Percentiles rank a stretch among this genome's conserved stretches.
phyloP scores from a whole-genome alignment of 2,797 vertebrate genomes.

The Xenops minutus region DNA sequence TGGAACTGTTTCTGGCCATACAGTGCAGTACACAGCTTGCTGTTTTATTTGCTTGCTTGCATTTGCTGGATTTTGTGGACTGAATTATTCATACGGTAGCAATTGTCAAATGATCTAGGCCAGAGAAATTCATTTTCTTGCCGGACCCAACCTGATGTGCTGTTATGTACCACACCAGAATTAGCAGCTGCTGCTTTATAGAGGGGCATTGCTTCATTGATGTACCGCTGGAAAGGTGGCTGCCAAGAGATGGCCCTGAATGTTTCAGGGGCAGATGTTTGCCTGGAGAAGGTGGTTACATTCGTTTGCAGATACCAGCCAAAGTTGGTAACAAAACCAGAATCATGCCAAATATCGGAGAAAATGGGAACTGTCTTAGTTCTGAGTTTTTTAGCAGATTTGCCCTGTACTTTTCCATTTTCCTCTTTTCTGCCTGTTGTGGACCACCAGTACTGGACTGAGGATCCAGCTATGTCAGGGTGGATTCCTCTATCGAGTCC shows the following conservation, averaged over 20 bases:
- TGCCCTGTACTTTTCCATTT: background rate
- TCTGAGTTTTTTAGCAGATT: background rate
- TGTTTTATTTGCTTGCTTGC: background rate
- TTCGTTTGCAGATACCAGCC: background rate
- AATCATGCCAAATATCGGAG: background rate
- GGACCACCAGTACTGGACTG: background rate
- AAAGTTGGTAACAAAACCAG: background rate
- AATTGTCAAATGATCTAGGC: constrained; percentile 51
- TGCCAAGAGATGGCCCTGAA: constrained; percentile 17
- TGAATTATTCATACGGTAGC: constrained; percentile 28
- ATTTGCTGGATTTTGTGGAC: constrained; percentile 9
- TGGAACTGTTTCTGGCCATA: background rate
- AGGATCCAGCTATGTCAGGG: background rate
- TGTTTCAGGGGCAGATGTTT: constrained; percentile 38
- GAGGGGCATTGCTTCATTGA: background rate
- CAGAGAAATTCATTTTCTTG: constrained; percentile 46
- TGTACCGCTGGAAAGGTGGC: background rate
- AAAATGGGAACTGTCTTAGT: background rate
- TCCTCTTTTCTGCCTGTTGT: background rate
- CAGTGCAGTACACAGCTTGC: constrained; percentile 17
- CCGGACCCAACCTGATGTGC: constrained; percentile 38
- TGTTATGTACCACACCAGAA: constrained; percentile 33
- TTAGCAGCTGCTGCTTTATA: constrained; percentile 51
- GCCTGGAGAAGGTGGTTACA: constrained; percentile 26
- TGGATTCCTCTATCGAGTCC: background rate